Evolutionary conservation across 2,113 vertebrate species (phyloP), one percentile per base, ranked within the genome.

Genomic region (Aptenodytes forsteri): DNA sequence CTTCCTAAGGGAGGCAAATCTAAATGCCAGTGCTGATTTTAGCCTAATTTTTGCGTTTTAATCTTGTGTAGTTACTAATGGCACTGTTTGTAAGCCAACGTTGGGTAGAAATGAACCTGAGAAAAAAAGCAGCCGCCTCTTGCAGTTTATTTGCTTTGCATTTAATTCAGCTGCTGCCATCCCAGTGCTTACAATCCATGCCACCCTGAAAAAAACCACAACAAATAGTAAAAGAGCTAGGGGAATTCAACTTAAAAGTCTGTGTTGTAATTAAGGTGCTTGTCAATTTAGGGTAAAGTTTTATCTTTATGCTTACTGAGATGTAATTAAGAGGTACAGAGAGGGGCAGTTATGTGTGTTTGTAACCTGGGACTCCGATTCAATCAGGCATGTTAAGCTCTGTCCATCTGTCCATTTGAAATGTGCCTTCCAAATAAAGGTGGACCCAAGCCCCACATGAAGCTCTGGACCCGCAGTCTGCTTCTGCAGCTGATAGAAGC

Each of bases 201-300:
- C 25, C 36, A 30, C 30, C 18, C 20, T 1, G 0, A 19, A 85
- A 52, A 55, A 13, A 1, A 1, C 26, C 46, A 18, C 3, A 7
- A 19, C 25, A 54, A 70, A 47, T 2, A 47, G 26, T 30, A 26
- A 83, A 44, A 83, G 27, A 69, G 18, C 9, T 49, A 32, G 47
- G 40, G 49, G 62, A 83, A 62, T 47, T 32, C 20, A 61, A 6
- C 61, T 58, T 56, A 52, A 44, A 73, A 78, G 12, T 36, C 40
- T 38, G 2, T 44, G 19, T 67, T 47, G 36, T 81, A 87, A 29
- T 42, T 78, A 34, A 47, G 69, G 21, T 0, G 0, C 42, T 69
- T 82, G 29, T 52, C 26, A 56, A 9, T 73, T 67, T 38, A 79
- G 40, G 59, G 27, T 61, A 9, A 73, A 56, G 11, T 25, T 73